These are phyloP conservation scores for Pitangus sulphuratus DNA, from an alignment of 2,797 vertebrate genomes.

Conservation along the genomic window DNA sequence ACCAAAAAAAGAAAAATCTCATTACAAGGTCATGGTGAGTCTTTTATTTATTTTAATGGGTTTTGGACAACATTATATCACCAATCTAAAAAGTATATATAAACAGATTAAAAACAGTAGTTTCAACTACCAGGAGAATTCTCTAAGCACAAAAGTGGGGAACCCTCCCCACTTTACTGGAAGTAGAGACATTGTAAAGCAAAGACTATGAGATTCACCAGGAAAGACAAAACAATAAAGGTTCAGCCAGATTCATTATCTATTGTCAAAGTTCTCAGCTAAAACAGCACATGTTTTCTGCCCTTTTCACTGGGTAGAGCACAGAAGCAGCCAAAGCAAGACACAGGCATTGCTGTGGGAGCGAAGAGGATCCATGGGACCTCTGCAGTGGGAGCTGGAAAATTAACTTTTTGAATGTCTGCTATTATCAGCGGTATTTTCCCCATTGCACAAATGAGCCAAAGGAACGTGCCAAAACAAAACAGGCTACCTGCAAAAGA, in stretches of 20 bases:
- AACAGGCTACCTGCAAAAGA: neutral
- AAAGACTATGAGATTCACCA: neutral
- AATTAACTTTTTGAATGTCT: neutral
- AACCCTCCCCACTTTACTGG: neutral
- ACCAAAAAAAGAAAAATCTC: neutral
- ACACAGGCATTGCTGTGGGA: neutral
- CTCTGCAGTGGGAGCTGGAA: neutral
- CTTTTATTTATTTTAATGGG: neutral
- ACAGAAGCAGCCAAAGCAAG: neutral
- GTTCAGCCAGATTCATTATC: neutral
- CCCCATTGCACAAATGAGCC: neutral
- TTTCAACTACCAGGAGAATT: neutral
- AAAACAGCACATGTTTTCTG: neutral
- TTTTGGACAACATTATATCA: neutral
- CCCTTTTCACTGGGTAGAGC: fast-evolving
- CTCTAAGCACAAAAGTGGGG: neutral
- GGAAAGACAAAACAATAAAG: neutral
- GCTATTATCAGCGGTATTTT: neutral
- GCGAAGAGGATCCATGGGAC: neutral
- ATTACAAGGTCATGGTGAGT: neutral
- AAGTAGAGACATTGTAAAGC: neutral
- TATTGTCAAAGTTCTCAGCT: neutral
- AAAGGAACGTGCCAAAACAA: neutral
- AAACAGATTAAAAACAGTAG: neutral
- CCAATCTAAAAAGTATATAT: neutral